Conservation (phyloP, 2,888 invertebrate species). For the Marasmarcha lunaedactyla region DNA sequence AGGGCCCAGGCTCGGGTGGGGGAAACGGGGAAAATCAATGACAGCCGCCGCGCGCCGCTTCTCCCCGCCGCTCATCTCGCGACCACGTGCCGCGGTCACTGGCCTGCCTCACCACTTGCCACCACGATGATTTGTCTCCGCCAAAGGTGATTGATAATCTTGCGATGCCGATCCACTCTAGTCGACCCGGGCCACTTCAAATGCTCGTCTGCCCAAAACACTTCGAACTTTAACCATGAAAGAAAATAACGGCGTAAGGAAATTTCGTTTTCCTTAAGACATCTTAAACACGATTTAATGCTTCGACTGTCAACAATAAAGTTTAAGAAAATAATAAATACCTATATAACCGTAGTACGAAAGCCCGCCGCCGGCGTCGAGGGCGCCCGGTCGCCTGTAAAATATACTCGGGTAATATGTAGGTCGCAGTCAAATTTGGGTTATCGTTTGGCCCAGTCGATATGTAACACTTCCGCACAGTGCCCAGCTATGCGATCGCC, state of each 20-base stretch:
- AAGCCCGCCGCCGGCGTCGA: slow-evolving; percentile 31
- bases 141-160: slow-evolving; percentile 13
- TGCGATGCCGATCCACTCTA: slow-evolving; percentile 3
- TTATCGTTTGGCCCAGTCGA: slow-evolving; percentile 61
- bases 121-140: slow-evolving; percentile 16
- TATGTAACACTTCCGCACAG: slow-evolving; percentile 57
- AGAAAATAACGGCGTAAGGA: too few species aligned
- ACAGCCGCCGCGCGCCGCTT: slow-evolving; percentile 68
- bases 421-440: slow-evolving; percentile 64
- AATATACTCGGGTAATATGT: slow-evolving; percentile 50
- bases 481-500: slow-evolving; percentile 18
- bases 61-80: slow-evolving; percentile 67
- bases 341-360: slow-evolving; percentile 17
- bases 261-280: too few species aligned
- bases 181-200: neutral
- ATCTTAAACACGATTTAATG: too few species aligned
- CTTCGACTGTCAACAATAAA: too few species aligned
- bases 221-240: neutral
- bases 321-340: too few species aligned
- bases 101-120: slow-evolving; percentile 39
- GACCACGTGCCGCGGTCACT: slow-evolving; percentile 67
- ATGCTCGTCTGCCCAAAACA: neutral
- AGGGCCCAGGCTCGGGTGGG: slow-evolving; percentile 41
- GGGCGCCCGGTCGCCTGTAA: slow-evolving; percentile 39
- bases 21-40: slow-evolving; percentile 67